Conservation (phyloP, 37 sponge, comb jelly and placozoan genomes). For the Mnemiopsis leidyi region DNA sequence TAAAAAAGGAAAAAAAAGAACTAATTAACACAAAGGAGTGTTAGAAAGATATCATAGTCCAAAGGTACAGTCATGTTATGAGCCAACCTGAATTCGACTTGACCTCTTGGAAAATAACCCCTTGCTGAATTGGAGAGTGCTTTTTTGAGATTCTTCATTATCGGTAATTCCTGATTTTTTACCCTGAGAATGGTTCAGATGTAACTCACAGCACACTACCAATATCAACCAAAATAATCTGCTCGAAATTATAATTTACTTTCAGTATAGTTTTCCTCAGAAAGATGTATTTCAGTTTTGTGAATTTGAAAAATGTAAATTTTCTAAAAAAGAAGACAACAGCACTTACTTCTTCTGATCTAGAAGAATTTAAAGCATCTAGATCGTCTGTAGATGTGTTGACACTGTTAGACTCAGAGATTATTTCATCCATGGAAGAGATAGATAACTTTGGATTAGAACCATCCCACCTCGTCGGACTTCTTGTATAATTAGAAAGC, state of each 20-base stretch:
- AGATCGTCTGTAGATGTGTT: conserved; percentile 32
- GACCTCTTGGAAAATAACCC: background rate
- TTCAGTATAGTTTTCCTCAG: too few relatives aligned
- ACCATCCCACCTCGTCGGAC: background rate
- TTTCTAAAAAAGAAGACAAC: too few relatives aligned
- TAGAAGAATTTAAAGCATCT: background rate
- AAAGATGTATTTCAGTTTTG: too few relatives aligned
- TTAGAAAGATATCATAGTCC: too few relatives aligned
- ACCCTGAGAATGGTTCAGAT: too few relatives aligned
- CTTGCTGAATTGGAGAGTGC: background rate
- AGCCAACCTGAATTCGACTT: background rate
- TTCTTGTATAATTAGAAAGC: background rate
- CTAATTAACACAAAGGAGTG: background rate
- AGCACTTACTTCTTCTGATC: background rate
- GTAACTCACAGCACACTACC: too few relatives aligned
- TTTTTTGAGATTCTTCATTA: background rate
- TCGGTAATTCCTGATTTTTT: background rate
- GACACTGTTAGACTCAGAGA: background rate
- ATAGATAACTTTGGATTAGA: conserved; percentile 37
- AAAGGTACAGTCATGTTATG: too few relatives aligned
- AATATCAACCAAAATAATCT: too few relatives aligned
- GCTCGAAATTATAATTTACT: too few relatives aligned
- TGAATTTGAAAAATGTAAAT: too few relatives aligned
- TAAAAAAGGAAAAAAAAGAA: background rate
- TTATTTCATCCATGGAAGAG: conserved; percentile 28